A percentile compares a stretch with the other conserved stretches of the same genome.
These are phyloP conservation scores for Rhyacichthys aspro DNA, from an alignment of 2,797 vertebrate species.

Conservation along the genomic window DNA sequence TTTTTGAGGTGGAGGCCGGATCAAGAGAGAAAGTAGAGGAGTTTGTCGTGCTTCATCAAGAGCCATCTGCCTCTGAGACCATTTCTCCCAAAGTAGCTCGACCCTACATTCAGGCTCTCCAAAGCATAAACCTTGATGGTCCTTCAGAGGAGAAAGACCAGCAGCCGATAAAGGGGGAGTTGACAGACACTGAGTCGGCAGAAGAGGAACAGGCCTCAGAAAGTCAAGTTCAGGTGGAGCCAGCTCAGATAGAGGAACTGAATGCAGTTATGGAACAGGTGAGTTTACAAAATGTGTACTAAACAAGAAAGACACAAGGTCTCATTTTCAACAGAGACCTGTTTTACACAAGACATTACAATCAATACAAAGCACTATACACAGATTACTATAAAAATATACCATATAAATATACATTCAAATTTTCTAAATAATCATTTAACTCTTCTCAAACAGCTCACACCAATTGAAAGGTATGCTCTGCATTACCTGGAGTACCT, in stretches of 20 bases:
- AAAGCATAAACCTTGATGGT: conserved; percentile 85
- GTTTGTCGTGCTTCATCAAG: conserved; percentile 96
- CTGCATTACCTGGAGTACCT: conserved; percentile 92
- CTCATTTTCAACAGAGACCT: too few relatives aligned
- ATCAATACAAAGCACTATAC: too few relatives aligned
- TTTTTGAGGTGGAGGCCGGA: conserved; percentile 95
- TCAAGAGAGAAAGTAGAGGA: conserved; percentile 96
- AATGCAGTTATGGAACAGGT: conserved; percentile 91
- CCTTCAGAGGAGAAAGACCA: conserved; percentile 43
- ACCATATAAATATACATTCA: too few relatives aligned
- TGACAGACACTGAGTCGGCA: conserved; percentile 22
- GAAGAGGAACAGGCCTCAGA: conserved; percentile 65
- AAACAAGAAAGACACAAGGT: too few relatives aligned
- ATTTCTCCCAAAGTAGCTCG: conserved; percentile 94
- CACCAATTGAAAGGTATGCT: conserved; percentile 93
- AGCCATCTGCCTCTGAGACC: conserved; percentile 91
- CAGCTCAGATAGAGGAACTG: conserved; percentile 85
- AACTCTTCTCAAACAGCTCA: conserved; percentile 79
- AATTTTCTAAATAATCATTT: too few relatives aligned
- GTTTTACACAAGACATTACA: too few relatives aligned
- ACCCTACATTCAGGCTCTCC: conserved; percentile 95
- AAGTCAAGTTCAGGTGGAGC: conserved; percentile 68
- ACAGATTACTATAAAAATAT: too few relatives aligned
- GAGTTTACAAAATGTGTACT: conserved; percentile 7
- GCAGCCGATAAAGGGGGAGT: conserved; percentile 38